Percentiles rank a stretch among this genome's conserved stretches.
Evolutionary conservation across 92 coral and sea anemone genomes (phyloP).

Genomic region (Palythoa grandiflora): DNA sequence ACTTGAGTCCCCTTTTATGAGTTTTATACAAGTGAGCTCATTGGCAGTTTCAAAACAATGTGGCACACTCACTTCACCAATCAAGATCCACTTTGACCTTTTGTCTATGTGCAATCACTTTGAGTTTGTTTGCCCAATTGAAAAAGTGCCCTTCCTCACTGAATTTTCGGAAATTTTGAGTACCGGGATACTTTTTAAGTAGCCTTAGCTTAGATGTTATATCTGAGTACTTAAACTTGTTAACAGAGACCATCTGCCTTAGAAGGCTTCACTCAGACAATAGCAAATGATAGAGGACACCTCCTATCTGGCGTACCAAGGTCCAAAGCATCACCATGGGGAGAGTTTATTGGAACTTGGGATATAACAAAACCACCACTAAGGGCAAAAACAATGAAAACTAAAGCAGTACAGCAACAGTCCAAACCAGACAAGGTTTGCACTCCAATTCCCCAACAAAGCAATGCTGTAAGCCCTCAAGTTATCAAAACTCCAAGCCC

Average conservation of each 20-base stretch:
- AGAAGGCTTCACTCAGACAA: slow-evolving; percentile 91
- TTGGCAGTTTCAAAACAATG: no score
- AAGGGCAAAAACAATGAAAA: slow-evolving; percentile 79
- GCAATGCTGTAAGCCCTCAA: not conserved
- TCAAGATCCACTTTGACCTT: no score
- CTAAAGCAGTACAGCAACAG: slow-evolving; percentile 57
- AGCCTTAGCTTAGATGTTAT: not conserved
- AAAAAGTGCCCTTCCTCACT: no score
- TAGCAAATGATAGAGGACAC: slow-evolving; percentile 93
- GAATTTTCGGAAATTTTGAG: no score
- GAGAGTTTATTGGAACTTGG: slow-evolving; percentile 96
- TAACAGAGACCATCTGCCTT: slow-evolving; percentile 89
- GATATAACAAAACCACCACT: slow-evolving; percentile 79
- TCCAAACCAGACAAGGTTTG: slow-evolving; percentile 39
- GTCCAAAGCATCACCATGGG: slow-evolving; percentile 91
- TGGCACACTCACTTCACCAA: no score
- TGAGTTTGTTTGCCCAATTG: no score
- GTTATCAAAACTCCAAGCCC: not conserved
- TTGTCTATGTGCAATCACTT: no score
- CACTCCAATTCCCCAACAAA: slow-evolving; percentile 28
- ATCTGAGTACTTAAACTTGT: not conserved
- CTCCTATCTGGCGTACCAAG: slow-evolving; percentile 89
- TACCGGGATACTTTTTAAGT: not conserved
- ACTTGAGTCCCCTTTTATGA: no score
- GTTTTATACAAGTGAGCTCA: no score